These are phyloP conservation scores for Eustalomyia histrio DNA, from an alignment of 2,888 invertebrate species.

Conservation along the genomic window DNA sequence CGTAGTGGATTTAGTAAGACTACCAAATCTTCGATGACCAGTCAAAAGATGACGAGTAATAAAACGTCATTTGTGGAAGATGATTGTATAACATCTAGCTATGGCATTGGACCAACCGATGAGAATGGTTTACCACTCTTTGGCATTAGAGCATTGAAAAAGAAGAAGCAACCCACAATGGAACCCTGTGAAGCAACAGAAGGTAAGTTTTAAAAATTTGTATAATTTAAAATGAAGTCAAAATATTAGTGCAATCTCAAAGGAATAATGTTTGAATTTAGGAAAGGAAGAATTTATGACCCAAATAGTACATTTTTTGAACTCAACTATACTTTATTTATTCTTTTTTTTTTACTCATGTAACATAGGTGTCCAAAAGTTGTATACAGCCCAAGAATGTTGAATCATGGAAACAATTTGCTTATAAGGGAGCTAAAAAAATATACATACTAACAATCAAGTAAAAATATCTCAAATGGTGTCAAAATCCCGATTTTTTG, in stretches of 20 bases:
- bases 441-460: no score
- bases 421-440: no score
- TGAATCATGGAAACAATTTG: no score
- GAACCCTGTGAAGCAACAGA: constrained; percentile 83
- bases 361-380: no score
- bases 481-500: no score
- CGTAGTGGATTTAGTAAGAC: constrained; percentile 56
- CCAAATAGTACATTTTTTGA: no score
- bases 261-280: constrained; percentile 4
- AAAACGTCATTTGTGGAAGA: constrained; percentile 70
- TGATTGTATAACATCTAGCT: constrained; percentile 88
- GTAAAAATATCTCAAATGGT: no score
- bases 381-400: no score
- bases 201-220: constrained; percentile 80
- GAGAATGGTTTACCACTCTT: constrained; percentile 89
- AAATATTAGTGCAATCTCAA: neutral
- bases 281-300: no score
- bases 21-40: constrained; percentile 67
- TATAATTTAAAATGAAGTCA: neutral
- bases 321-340: no score
- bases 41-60: constrained; percentile 74
- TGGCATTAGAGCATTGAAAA: constrained; percentile 87
- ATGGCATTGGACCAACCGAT: constrained; percentile 90
- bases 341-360: no score
- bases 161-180: constrained; percentile 76